These are phyloP conservation scores for Phengaris alcon DNA, from an alignment of 2,888 invertebrate species.

Conservation along the genomic window DNA sequence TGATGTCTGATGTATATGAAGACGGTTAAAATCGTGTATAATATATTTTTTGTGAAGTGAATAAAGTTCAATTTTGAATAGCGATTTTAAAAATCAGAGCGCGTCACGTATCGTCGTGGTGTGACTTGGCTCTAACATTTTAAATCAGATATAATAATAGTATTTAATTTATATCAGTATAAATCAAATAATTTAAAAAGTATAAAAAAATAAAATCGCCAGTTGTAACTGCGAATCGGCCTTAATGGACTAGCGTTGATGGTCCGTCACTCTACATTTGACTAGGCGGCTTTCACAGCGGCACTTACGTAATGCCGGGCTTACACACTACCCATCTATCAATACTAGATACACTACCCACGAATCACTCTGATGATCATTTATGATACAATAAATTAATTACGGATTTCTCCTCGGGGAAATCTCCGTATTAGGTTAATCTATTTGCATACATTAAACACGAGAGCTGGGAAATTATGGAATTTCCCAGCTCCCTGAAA, in stretches of 20 bases:
- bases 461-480: constrained; percentile 10
- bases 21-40: too few species aligned
- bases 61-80: too few species aligned
- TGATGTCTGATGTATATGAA: too few species aligned
- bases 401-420: constrained; percentile 25
- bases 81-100: too few species aligned
- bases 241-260: constrained; percentile 72
- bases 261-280: constrained; percentile 76
- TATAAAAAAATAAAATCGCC: constrained; percentile 33
- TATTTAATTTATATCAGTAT: too few species aligned
- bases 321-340: constrained; percentile 48
- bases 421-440: constrained; percentile 26
- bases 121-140: too few species aligned
- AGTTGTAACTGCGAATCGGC: constrained; percentile 35
- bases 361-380: constrained; percentile 28
- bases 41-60: too few species aligned
- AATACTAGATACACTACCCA: constrained; percentile 32
- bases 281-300: constrained; percentile 72
- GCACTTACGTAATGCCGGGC: constrained; percentile 57
- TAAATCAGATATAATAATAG: too few species aligned
- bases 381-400: constrained; percentile 28
- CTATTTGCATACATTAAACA: constrained; percentile 28
- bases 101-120: too few species aligned
- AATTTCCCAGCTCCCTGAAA: background rate
- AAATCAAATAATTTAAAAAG: background rate